Conservation (phyloP, 2,797 vertebrate species). For the Manis pentadactyla region DNA sequence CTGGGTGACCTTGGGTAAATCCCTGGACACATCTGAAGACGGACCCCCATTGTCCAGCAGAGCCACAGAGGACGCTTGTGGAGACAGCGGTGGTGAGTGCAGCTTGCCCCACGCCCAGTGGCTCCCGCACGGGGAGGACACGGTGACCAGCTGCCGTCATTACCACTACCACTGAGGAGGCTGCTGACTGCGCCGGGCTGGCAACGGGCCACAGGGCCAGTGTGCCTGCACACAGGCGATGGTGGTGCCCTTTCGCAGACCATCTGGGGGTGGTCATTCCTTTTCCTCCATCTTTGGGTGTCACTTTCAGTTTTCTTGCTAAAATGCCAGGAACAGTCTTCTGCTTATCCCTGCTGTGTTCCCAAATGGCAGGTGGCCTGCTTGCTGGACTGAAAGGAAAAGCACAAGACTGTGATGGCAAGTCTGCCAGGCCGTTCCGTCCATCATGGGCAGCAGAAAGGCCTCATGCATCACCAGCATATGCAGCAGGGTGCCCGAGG, state of each 20-base stretch:
- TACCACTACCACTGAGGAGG: too few relatives aligned
- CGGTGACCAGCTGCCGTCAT: accelerated
- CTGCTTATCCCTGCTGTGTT: not conserved
- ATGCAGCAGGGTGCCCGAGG: not conserved
- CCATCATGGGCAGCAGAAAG: too few relatives aligned
- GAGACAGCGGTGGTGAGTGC: too few relatives aligned
- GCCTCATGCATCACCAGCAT: not conserved
- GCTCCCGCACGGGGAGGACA: too few relatives aligned
- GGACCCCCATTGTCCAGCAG: not conserved
- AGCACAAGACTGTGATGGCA: slow-evolving; percentile 37
- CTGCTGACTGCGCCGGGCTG: not conserved
- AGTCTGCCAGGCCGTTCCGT: not conserved
- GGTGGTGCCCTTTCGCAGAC: not conserved
- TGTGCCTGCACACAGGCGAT: not conserved
- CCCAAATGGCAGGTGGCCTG: slow-evolving; percentile 42
- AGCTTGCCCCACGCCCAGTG: accelerated
- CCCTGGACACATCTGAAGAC: not conserved
- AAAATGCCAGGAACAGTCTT: slow-evolving; percentile 11
- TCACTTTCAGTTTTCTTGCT: slow-evolving; percentile 8
- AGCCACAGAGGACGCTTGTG: too few relatives aligned
- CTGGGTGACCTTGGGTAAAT: not conserved
- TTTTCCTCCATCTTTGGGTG: not conserved
- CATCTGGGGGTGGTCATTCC: not conserved
- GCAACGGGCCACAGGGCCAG: not conserved
- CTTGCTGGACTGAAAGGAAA: slow-evolving; percentile 39